Conservation (phyloP, 2,888 invertebrate species). For the Cloeon dipterum region DNA sequence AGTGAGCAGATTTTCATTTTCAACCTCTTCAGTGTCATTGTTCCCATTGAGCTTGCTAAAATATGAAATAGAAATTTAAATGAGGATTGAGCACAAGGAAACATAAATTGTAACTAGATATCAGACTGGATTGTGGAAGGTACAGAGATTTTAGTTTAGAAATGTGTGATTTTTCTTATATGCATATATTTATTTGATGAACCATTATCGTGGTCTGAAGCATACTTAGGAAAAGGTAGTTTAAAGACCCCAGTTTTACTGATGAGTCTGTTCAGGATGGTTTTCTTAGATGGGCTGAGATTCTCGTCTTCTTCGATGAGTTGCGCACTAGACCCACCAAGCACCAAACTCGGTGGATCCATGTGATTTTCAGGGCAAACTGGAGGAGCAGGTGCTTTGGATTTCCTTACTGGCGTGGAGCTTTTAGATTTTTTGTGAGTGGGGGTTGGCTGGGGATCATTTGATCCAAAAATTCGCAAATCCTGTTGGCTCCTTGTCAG, state of each 20-base stretch:
- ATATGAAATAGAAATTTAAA: background rate
- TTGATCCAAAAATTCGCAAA: conserved; percentile 16
- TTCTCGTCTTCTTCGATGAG: background rate
- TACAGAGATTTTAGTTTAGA: no score
- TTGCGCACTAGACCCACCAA: conserved; percentile 8
- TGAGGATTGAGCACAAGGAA: background rate
- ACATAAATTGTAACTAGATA: background rate
- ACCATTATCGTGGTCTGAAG: no score
- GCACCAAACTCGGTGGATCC: conserved; percentile 8
- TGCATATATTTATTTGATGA: no score
- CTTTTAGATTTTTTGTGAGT: conserved; percentile 2
- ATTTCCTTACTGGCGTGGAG: conserved; percentile 1
- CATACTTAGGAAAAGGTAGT: conserved; percentile 1
- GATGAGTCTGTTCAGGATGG: conserved; percentile 2
- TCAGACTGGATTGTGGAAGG: no score
- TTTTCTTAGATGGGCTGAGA: conserved; percentile 3
- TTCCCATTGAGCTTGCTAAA: background rate
- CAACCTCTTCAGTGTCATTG: no score
- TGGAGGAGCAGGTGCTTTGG: conserved; percentile 1
- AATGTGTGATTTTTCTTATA: no score
- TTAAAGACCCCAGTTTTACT: conserved; percentile 5
- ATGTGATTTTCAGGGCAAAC: conserved; percentile 2
- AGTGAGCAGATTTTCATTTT: no score
- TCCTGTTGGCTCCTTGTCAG: conserved; percentile 63
- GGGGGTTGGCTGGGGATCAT: background rate